Conservation (phyloP, 2,797 vertebrate species). For the Toxotes lorentzi region DNA sequence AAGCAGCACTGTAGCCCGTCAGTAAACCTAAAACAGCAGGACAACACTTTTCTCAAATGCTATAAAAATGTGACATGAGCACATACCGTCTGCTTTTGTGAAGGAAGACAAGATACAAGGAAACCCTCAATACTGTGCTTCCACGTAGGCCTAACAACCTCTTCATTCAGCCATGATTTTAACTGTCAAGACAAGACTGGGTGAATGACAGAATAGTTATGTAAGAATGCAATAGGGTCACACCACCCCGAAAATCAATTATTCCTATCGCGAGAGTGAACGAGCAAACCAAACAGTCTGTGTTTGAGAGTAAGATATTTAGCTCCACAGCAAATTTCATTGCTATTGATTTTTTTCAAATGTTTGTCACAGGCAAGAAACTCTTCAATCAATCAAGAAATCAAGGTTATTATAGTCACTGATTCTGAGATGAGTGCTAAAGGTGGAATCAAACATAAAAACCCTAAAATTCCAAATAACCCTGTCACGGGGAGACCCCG, state of each 20-base stretch:
- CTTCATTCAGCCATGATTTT: background rate
- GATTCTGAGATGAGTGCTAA: background rate
- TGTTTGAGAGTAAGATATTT: background rate
- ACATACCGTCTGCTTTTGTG: background rate
- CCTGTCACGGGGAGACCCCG: too few relatives aligned
- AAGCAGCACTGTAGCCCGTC: conserved; percentile 91
- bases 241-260: conserved; percentile 32
- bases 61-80: conserved; percentile 2
- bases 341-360: background rate
- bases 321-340: background rate
- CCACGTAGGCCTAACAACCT: background rate
- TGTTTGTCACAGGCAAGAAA: background rate
- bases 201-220: conserved; percentile 17
- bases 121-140: background rate
- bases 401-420: background rate
- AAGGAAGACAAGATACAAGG: background rate
- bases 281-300: background rate
- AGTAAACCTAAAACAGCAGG: conserved; percentile 84
- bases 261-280: conserved; percentile 20
- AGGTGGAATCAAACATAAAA: background rate
- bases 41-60: conserved; percentile 14
- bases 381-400: background rate
- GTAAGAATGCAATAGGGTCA: conserved; percentile 26
- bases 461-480: too few relatives aligned
- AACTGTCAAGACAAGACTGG: background rate